These are phyloP conservation scores for Stomatorhinus ivindoensis DNA, from an alignment of 2,113 vertebrate genomes.

Conservation along the genomic window DNA sequence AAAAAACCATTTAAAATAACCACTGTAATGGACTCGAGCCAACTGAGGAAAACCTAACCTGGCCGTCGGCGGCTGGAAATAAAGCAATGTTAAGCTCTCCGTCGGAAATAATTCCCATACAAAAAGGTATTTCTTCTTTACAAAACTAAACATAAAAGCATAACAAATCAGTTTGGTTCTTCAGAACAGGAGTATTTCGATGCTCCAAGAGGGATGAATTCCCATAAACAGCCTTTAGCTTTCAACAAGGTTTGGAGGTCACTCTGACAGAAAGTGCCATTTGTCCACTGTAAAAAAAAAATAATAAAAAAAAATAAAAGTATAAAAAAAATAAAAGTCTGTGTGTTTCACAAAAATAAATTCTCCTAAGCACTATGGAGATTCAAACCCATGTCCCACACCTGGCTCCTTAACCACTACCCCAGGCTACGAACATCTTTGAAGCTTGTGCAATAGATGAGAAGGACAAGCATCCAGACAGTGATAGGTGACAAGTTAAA, in stretches of 20 bases:
- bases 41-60: background rate
- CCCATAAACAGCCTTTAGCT: background rate
- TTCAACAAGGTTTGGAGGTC: conserved; percentile 24
- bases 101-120: conserved; percentile 13
- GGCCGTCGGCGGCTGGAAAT: background rate
- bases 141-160: background rate
- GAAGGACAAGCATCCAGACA: background rate
- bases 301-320: background rate
- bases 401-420: background rate
- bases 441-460: background rate
- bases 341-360: background rate
- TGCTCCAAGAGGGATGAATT: conserved; percentile 3
- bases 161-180: conserved; percentile 9
- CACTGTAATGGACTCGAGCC: background rate
- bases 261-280: conserved; percentile 58
- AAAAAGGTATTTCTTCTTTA: background rate
- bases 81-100: background rate
- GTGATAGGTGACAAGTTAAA: background rate
- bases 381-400: background rate
- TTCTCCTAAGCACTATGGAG: background rate
- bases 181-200: conserved; percentile 7
- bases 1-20: background rate
- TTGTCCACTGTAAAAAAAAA: conserved; percentile 52
- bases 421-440: background rate
- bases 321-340: background rate